phyloP scores from a whole-genome alignment of 2,888 invertebrate species.

The Ommatoiulus sabulosus region DNA sequence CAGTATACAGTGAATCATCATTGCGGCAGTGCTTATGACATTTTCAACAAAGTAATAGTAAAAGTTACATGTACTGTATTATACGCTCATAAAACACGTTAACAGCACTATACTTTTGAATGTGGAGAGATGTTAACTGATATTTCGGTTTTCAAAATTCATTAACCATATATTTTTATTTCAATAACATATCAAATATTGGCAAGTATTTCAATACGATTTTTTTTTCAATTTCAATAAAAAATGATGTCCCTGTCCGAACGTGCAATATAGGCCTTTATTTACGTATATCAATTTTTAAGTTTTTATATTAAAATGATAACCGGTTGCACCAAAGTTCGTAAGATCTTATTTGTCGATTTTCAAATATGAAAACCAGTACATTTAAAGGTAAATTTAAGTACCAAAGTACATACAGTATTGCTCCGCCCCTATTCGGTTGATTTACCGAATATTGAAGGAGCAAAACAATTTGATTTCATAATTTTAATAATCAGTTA shows the following conservation, averaged over 20 bases:
- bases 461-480: not conserved
- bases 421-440: too few relatives aligned
- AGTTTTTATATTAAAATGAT: not conserved
- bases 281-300: not conserved
- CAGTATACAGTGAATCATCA: too few relatives aligned
- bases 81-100: too few relatives aligned
- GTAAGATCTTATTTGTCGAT: not conserved
- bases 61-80: too few relatives aligned
- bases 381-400: too few relatives aligned
- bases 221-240: not conserved
- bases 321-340: not conserved
- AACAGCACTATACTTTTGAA: too few relatives aligned
- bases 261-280: not conserved
- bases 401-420: too few relatives aligned
- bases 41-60: not conserved
- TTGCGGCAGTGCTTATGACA: not conserved
- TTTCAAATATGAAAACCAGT: too few relatives aligned
- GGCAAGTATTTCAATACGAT: not conserved
- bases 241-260: not conserved
- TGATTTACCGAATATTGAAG: not conserved
- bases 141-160: not conserved
- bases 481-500: not conserved
- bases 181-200: not conserved
- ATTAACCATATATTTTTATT: slow-evolving; percentile 35
- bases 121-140: not conserved